Evolutionary conservation across 2,888 invertebrate genomes (phyloP).

Genomic region (Morpho achilles): DNA sequence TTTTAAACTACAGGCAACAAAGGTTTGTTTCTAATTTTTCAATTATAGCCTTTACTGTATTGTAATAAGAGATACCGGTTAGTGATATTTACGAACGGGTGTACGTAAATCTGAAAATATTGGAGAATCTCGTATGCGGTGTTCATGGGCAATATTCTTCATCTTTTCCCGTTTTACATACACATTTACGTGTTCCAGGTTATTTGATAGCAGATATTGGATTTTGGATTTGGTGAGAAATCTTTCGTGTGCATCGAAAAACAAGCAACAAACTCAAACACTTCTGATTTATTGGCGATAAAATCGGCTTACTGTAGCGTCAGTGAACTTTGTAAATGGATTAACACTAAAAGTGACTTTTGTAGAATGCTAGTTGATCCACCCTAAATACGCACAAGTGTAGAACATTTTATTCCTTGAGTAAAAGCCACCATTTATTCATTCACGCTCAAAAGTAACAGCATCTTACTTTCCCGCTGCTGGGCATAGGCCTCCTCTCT

Average conservation of each 20-base stretch:
- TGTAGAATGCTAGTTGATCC: too few relatives aligned
- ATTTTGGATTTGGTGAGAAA: constrained; percentile 17
- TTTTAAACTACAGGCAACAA: constrained; percentile 41
- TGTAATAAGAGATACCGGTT: constrained; percentile 8
- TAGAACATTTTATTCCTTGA: too few relatives aligned
- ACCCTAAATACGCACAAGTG: too few relatives aligned
- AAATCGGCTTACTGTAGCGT: too few relatives aligned
- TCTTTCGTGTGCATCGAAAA: constrained; percentile 11
- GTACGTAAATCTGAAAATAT: constrained; percentile 53
- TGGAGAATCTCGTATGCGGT: constrained; percentile 54
- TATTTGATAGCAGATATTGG: constrained; percentile 27
- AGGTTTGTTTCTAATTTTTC: constrained; percentile 31
- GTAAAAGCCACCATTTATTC: too few relatives aligned
- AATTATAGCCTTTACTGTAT: constrained; percentile 13
- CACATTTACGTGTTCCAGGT: constrained; percentile 31
- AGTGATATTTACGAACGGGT: not conserved
- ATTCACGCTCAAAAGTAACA: too few relatives aligned
- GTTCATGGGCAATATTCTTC: constrained; percentile 55
- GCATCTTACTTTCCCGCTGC: too few relatives aligned
- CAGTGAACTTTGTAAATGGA: not conserved
- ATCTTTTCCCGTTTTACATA: constrained; percentile 47
- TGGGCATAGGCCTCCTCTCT: too few relatives aligned
- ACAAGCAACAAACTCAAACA: not conserved
- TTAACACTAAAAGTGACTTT: not conserved
- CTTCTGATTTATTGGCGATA: too few relatives aligned